Evolutionary conservation across 1,140 invertebrate species (phyloP).

Genomic region (Lineus longissimus): DNA sequence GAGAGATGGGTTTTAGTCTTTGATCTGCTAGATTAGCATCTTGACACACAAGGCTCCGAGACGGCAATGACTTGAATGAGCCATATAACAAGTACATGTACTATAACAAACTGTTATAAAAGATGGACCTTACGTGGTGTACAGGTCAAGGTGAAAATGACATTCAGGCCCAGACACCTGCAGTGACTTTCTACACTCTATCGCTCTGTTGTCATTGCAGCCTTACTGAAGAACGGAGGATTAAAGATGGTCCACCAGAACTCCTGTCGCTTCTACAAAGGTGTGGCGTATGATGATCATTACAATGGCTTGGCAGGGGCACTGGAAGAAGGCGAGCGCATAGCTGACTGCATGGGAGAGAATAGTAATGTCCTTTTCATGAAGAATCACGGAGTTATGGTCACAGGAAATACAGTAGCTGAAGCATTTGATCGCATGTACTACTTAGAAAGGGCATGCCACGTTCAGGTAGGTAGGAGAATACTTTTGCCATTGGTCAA

Average conservation of each 20-base stretch:
- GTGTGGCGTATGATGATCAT: not conserved
- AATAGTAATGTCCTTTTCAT: not conserved
- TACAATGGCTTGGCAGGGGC: not conserved
- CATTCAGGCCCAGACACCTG: too few species aligned
- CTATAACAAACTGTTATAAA: too few species aligned
- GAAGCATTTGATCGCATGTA: constrained; percentile 3
- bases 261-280: not conserved
- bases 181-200: too few species aligned
- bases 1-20: too few species aligned
- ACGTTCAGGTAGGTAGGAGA: constrained; percentile 2
- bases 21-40: too few species aligned
- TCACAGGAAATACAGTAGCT: constrained; percentile 1
- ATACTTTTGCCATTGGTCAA: too few species aligned
- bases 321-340: not conserved
- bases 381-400: constrained; percentile 3
- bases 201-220: not conserved
- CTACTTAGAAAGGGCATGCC: constrained; percentile 2
- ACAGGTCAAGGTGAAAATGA: too few species aligned
- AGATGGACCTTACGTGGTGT: too few species aligned
- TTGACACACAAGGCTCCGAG: too few species aligned
- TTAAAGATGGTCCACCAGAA: not conserved
- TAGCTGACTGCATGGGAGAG: not conserved
- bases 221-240: not conserved
- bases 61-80: too few species aligned
- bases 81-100: too few species aligned